Percentiles rank a stretch among this genome's conserved stretches.
Evolutionary conservation across 2,797 vertebrate species (phyloP).

Genomic region (Babyrousa celebensis): DNA sequence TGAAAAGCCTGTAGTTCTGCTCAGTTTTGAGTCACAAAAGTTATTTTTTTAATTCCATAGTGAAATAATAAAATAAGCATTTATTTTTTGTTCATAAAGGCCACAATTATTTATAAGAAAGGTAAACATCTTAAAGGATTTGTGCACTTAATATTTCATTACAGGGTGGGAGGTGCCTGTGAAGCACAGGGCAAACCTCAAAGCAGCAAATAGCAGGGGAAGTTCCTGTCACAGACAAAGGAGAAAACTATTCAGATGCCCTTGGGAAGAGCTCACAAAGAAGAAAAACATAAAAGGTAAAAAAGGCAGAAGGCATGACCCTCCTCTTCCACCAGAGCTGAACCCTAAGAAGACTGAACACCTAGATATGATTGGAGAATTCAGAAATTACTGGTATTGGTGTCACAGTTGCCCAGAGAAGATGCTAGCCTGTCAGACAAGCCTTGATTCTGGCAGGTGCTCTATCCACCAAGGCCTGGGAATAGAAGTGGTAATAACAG

Average conservation of each 20-base stretch:
- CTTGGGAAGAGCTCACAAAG: background rate
- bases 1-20: background rate
- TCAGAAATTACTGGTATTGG: background rate
- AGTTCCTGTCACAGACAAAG: background rate
- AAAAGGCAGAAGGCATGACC: background rate
- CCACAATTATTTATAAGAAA: conserved; percentile 23
- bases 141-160: background rate
- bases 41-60: background rate
- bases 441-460: too few species aligned
- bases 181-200: background rate
- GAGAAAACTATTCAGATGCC: background rate
- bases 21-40: background rate
- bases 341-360: background rate
- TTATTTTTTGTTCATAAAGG: conserved; percentile 12
- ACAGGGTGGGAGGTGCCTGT: background rate
- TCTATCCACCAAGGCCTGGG: background rate
- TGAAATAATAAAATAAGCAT: background rate
- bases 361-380: background rate
- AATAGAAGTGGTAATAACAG: background rate
- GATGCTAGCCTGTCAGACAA: background rate
- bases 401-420: accelerated
- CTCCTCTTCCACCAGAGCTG: background rate
- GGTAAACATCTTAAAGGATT: background rate
- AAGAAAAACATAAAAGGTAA: background rate
- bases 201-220: background rate